Percentiles rank a stretch among this genome's conserved stretches.
phyloP scores from a whole-genome alignment of 1,140 invertebrate genomes.

The Bombus waltoni region DNA sequence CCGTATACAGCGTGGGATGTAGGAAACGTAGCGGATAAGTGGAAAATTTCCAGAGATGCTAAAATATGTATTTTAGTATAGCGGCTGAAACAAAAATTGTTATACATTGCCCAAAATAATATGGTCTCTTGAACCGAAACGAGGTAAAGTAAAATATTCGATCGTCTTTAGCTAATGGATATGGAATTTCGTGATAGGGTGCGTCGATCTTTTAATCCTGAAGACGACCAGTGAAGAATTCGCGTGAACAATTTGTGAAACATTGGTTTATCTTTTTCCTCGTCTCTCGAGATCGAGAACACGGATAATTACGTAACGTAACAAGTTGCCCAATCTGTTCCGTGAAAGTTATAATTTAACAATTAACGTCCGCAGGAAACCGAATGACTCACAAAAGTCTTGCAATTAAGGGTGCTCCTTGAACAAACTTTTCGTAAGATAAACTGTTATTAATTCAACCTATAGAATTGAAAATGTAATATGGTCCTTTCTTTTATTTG shows the following conservation, averaged over 20 bases:
- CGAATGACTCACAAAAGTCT: constrained; percentile 49
- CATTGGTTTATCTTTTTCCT: background rate
- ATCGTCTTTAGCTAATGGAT: background rate
- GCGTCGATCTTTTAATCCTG: too few relatives aligned
- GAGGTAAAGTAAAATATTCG: too few relatives aligned
- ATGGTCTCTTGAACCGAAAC: background rate
- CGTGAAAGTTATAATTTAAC: constrained; percentile 57
- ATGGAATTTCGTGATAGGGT: background rate
- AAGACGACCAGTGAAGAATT: background rate
- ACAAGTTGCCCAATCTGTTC: constrained; percentile 46
- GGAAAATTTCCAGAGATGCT: background rate
- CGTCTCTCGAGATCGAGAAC: constrained; percentile 9
- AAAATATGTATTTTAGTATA: background rate
- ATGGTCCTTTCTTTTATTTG: background rate
- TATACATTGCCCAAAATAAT: too few relatives aligned
- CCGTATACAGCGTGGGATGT: background rate
- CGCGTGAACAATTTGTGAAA: background rate
- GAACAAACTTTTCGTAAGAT: constrained; percentile 1
- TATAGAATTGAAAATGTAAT: background rate
- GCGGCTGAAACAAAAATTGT: background rate
- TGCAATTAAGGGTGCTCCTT: constrained; percentile 5
- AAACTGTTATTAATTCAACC: background rate
- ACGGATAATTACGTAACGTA: constrained; percentile 27
- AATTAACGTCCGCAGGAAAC: constrained; percentile 51
- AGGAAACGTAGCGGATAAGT: background rate